phyloP scores from a whole-genome alignment of 2,113 vertebrate genomes.

The Tupaia tana region DNA sequence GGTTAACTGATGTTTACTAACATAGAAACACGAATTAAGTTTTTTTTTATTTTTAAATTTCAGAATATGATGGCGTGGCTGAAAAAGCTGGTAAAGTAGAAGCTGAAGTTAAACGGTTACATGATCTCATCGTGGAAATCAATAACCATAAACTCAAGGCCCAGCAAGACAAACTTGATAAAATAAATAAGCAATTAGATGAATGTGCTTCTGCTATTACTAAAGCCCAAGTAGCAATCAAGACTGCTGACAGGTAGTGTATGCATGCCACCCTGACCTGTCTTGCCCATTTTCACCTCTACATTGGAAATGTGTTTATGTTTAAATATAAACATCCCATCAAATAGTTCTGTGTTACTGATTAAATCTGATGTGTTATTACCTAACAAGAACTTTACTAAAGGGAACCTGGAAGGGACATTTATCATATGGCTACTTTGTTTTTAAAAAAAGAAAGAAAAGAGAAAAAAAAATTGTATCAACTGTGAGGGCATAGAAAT shows the following conservation, averaged over 20 bases:
- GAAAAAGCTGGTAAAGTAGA: conserved; percentile 91
- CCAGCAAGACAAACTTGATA: conserved; percentile 94
- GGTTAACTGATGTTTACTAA: background rate
- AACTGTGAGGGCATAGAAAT: background rate
- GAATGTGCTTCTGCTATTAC: conserved; percentile 92
- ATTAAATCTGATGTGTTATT: background rate
- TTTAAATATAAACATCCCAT: background rate
- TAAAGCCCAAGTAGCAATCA: conserved; percentile 96
- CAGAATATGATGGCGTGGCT: conserved; percentile 91
- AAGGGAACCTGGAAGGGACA: background rate
- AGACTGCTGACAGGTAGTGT: conserved; percentile 92
- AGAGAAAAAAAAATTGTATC: too few relatives aligned
- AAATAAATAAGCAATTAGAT: conserved; percentile 93
- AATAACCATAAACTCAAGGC: conserved; percentile 94
- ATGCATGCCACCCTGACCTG: background rate
- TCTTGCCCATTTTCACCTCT: background rate
- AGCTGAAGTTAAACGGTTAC: conserved; percentile 93
- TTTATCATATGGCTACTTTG: background rate
- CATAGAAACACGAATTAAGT: background rate
- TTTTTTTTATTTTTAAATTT: background rate
- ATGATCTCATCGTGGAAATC: conserved; percentile 94
- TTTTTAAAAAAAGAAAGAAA: background rate
- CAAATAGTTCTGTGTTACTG: conserved; percentile 5
- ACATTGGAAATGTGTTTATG: background rate
- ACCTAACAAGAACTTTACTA: background rate